Base-by-base conservation (phyloP, 2,888 invertebrate genomes). In the Panzeria rudis region DNA sequence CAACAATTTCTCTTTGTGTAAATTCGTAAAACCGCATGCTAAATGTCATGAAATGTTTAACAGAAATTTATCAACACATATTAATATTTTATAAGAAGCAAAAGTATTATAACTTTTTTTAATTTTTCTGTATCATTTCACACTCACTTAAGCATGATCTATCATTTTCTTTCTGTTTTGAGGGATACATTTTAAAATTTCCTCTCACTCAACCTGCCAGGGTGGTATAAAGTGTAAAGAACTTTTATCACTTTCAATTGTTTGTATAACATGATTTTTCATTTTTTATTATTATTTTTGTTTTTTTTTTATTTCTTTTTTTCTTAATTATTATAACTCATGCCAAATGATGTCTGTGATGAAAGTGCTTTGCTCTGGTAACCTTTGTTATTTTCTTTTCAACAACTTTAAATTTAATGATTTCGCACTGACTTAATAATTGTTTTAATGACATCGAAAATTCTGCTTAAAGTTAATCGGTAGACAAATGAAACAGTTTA, bases 81-180 rank as follows among this genome's bases (percentile, higher is more conserved):
- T 54, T 52, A 64, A 54, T 54, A 54, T 54, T 73, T 50, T 7
- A 29, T 11, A 52, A 61, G 20, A 32, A 47, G 50, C 38, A 20
- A 23, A 23, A 41, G n/a, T n/a, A n/a, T n/a, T n/a, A 38, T 9
- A 11, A 8, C 4, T 54, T 13, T 52, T 75, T 5, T 66, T 44
- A 64, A 78, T 38, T 72, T 69, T 56, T 54, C 38, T 35, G 47
- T 66, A 35, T 44, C 62, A 61, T 81, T 78, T 81, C 47, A 69
- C 78, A 85, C 69, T 75, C 62, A 75, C 56, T 85, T 78, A 59
- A 82, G 85, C 73, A 78, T 82, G 41, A 78, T 68, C 38, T 54
- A 73, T 56, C 6, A 44, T 41, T 25, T 17, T 71, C 5, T 13
- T 6, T 62, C 64, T 52, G 1, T 56, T 66, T 52, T 35, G 41